Conservation (phyloP, 2,888 invertebrate genomes). For the Nudaria mundana region DNA sequence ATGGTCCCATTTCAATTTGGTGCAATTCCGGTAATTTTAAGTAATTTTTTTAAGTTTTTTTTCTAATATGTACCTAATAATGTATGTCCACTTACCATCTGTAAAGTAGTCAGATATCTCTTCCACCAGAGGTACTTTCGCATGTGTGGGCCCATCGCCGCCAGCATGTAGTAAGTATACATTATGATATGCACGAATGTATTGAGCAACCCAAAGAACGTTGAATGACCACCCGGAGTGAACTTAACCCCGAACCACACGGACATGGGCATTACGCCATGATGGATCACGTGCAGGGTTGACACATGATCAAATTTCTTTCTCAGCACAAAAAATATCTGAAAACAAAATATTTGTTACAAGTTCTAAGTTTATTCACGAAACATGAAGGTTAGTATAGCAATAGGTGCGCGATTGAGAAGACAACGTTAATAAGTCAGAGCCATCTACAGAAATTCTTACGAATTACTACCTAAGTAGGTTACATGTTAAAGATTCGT, state of each 20-base stretch:
- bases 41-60: no score
- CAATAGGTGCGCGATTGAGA: no score
- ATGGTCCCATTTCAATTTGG: no score
- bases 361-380: no score
- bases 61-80: no score
- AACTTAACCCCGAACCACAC: slow-evolving; percentile 99
- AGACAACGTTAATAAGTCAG: no score
- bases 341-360: slow-evolving; percentile 29
- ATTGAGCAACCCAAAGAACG: slow-evolving; percentile 96
- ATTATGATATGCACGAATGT: slow-evolving; percentile 98
- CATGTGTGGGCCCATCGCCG: slow-evolving; percentile 93
- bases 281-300: slow-evolving; percentile 96
- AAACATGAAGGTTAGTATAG: no score
- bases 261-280: slow-evolving; percentile 98
- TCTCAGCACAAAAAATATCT: slow-evolving; percentile 96
- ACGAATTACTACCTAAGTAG: no score
- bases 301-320: slow-evolving; percentile 97
- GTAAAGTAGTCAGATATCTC: slow-evolving; percentile 94
- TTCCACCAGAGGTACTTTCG: slow-evolving; percentile 98
- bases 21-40: no score
- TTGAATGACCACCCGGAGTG: slow-evolving; percentile 97
- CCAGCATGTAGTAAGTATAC: slow-evolving; percentile 96
- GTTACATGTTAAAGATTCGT: no score
- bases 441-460: no score
- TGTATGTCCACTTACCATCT: slow-evolving; percentile 94